These are phyloP conservation scores for Zophobas morio DNA, from an alignment of 1,140 invertebrate genomes.

Conservation along the genomic window DNA sequence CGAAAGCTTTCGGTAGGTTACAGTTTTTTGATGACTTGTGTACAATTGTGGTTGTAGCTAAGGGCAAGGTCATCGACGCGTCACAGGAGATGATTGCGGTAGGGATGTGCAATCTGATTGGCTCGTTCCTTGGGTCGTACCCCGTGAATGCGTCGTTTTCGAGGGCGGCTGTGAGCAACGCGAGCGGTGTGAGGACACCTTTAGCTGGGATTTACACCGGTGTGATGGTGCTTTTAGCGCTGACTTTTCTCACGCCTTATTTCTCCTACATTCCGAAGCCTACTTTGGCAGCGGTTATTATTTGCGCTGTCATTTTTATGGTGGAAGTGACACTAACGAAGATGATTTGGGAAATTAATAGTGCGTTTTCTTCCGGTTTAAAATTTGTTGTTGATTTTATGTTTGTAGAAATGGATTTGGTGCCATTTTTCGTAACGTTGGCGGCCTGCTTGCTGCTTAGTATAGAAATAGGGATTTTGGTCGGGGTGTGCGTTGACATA, in stretches of 20 bases:
- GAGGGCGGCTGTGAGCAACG: constrained; percentile 82
- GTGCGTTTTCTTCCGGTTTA: constrained; percentile 67
- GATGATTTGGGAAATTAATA: constrained; percentile 77
- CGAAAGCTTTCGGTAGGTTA: constrained; percentile 85
- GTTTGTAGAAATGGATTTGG: constrained; percentile 80
- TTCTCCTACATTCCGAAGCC: constrained; percentile 81
- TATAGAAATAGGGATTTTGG: constrained; percentile 87
- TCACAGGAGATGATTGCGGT: constrained; percentile 80
- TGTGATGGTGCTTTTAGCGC: constrained; percentile 69
- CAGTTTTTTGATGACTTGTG: constrained; percentile 43
- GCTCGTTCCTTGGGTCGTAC: constrained; percentile 81
- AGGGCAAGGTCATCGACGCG: constrained; percentile 71
- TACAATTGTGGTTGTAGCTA: constrained; percentile 64
- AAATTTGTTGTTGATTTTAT: constrained; percentile 48
- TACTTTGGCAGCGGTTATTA: constrained; percentile 77
- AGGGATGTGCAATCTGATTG: constrained; percentile 79
- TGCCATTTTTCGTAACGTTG: constrained; percentile 82
- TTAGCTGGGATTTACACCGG: constrained; percentile 79
- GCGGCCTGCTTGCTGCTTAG: constrained; percentile 81
- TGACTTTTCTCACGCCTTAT: constrained; percentile 78
- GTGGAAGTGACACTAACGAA: constrained; percentile 75
- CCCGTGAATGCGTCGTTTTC: constrained; percentile 83
- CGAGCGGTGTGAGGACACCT: constrained; percentile 82
- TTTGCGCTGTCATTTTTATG: constrained; percentile 80
- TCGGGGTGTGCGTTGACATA: constrained; percentile 85